Evolutionary conservation across 2,888 invertebrate species (phyloP).

Genomic region (Hypolimnas misippus): DNA sequence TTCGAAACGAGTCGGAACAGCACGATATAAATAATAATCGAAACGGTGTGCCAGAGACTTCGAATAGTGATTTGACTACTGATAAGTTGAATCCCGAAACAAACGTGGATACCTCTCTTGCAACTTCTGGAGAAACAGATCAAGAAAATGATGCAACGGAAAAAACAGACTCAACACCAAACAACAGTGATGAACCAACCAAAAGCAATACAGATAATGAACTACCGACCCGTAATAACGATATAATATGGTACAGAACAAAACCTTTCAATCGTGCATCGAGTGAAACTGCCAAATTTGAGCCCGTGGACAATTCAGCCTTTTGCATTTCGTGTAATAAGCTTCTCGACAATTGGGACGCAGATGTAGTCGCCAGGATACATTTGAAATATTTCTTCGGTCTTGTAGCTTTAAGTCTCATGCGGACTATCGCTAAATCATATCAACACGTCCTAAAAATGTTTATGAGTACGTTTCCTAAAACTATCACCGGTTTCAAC

Average conservation of each 20-base stretch:
- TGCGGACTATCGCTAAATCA: constrained; percentile 42
- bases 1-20: neutral
- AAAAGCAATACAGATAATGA: neutral
- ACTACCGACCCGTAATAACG: neutral
- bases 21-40: neutral
- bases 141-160: neutral
- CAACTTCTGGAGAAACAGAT: too few species aligned
- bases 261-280: constrained; percentile 4
- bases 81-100: neutral
- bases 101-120: neutral
- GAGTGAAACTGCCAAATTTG: constrained; percentile 16
- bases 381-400: constrained; percentile 44
- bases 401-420: constrained; percentile 39
- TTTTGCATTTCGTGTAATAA: constrained; percentile 42
- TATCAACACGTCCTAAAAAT: constrained; percentile 40
- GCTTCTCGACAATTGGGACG: constrained; percentile 40
- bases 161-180: neutral
- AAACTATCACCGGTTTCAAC: neutral
- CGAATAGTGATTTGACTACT: neutral
- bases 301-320: constrained; percentile 41
- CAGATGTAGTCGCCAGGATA: constrained; percentile 24
- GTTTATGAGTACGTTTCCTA: constrained; percentile 28
- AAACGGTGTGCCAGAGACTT: neutral
- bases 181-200: too few species aligned
- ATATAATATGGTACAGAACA: constrained; percentile 19